Evolutionary conservation across 2,113 vertebrate species (phyloP).

Genomic region (Zosterops lateralis): DNA sequence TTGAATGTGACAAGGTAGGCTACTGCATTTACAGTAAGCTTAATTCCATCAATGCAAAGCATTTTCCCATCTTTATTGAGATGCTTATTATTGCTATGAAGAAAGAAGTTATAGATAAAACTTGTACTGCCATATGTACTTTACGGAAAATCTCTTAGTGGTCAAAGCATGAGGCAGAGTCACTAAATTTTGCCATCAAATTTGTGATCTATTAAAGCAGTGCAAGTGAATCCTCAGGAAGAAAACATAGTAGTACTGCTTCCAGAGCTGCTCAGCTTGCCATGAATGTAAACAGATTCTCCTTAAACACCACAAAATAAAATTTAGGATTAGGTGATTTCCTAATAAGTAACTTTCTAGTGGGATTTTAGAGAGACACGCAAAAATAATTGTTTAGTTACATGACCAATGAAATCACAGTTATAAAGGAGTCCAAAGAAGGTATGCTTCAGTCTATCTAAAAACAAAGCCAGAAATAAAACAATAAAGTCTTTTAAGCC

Average conservation of each 20-base stretch:
- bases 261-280: neutral
- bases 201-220: neutral
- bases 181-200: neutral
- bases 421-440: neutral
- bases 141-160: neutral
- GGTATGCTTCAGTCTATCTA: neutral
- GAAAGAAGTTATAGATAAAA: neutral
- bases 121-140: neutral
- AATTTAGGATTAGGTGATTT: neutral
- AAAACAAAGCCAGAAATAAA: neutral
- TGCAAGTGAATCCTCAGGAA: neutral
- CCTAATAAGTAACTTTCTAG: neutral
- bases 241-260: neutral
- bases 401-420: neutral
- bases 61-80: conserved; percentile 47
- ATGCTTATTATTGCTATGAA: neutral
- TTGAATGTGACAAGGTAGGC: conserved; percentile 55
- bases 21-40: conserved; percentile 47
- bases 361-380: neutral
- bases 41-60: conserved; percentile 56
- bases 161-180: neutral
- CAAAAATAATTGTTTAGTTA: neutral
- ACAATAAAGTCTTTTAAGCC: neutral
- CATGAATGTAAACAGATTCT: neutral
- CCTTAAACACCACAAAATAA: neutral